A percentile compares a stretch with the other conserved stretches of the same genome.
These are phyloP conservation scores for Orthonychiurus folsomi DNA, from an alignment of 2,888 invertebrate species.

Conservation along the genomic window DNA sequence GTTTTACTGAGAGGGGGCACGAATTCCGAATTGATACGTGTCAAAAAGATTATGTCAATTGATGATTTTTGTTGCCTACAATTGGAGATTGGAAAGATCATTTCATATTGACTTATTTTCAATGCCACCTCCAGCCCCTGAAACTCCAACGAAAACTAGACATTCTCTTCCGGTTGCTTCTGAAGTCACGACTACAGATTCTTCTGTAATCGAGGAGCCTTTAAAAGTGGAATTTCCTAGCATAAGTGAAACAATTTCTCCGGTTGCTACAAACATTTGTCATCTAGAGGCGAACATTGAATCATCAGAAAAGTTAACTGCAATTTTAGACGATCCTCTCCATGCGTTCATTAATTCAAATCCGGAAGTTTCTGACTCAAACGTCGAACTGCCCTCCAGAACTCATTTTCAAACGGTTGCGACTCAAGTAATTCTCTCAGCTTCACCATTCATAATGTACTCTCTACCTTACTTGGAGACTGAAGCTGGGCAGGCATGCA, in stretches of 20 bases:
- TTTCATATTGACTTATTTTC: slow-evolving; percentile 83
- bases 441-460: slow-evolving; percentile 78
- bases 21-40: slow-evolving; percentile 61
- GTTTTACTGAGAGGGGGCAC: slow-evolving; percentile 71
- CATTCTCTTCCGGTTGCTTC: background rate
- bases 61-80: slow-evolving; percentile 78
- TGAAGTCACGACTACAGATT: slow-evolving; percentile 11
- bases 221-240: background rate
- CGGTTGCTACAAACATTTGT: background rate
- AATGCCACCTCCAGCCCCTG: slow-evolving; percentile 46
- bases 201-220: slow-evolving; percentile 7
- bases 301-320: slow-evolving; percentile 12
- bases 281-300: slow-evolving; percentile 1
- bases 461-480: slow-evolving; percentile 81
- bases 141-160: background rate
- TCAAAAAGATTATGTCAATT: slow-evolving; percentile 73
- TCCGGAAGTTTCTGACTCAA: slow-evolving; percentile 13
- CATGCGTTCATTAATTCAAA: slow-evolving; percentile 48
- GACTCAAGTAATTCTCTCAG: slow-evolving; percentile 63
- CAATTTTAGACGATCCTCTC: slow-evolving; percentile 68
- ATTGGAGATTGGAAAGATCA: slow-evolving; percentile 83
- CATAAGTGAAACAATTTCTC: background rate
- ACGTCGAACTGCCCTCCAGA: slow-evolving; percentile 2
- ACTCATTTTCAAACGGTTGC: slow-evolving; percentile 45
- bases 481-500: slow-evolving; percentile 66